Conservation (phyloP, 2,113 vertebrate genomes). For the Otus sunia region DNA sequence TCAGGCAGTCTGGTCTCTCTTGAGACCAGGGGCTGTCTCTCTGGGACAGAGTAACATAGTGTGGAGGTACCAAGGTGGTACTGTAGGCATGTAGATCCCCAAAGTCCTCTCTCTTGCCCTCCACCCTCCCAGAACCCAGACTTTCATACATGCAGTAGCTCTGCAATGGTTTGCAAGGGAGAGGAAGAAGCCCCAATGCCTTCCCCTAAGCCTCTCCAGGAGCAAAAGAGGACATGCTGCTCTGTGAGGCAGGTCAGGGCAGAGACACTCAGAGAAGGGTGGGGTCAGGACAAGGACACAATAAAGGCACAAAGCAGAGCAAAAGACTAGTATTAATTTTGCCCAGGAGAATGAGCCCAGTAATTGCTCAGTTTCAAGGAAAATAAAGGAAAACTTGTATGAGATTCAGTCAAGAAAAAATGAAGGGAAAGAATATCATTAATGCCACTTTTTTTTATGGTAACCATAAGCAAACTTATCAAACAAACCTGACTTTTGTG, state of each 20-base stretch:
- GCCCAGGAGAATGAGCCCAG: not conserved
- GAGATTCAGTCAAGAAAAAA: not conserved
- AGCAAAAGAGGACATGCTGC: not conserved
- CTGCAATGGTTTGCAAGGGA: not conserved
- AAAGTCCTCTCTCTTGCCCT: not conserved
- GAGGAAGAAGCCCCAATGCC: not conserved
- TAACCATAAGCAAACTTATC: not conserved
- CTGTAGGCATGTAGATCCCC: not conserved
- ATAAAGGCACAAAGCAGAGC: not conserved
- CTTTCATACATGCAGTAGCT: not conserved
- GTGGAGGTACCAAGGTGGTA: rapidly evolving
- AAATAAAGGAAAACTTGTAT: not conserved
- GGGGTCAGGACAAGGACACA: not conserved
- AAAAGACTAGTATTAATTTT: not conserved
- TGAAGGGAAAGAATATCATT: not conserved
- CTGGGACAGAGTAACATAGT: not conserved
- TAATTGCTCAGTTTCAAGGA: not conserved
- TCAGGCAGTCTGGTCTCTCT: not conserved
- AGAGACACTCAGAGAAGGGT: not conserved
- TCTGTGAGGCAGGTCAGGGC: not conserved
- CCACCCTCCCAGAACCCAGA: not conserved
- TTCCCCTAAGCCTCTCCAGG: not conserved
- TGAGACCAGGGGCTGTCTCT: not conserved
- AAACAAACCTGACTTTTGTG: not conserved
- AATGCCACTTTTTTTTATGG: not conserved